Base-by-base conservation (phyloP, 2,888 invertebrate genomes). In the Rotaria magnacalcarata region DNA sequence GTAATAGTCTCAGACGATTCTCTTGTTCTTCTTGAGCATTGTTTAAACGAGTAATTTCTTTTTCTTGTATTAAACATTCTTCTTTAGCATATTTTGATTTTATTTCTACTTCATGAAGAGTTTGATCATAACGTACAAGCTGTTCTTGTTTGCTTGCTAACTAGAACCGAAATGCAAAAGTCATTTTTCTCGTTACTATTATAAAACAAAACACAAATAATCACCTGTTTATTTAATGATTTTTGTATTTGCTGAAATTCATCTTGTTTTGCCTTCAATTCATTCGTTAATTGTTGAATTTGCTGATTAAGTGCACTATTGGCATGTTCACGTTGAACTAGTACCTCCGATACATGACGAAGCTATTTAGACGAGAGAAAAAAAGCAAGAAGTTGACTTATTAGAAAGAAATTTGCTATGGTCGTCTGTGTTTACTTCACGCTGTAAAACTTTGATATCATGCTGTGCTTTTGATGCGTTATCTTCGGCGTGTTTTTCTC, bases 261-360 rank as follows among this genome's bases (percentile, higher is more conserved):
- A 19, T 67, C 67, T 34, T 67, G 67, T 67, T 67, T 67, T 41
- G 80, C 21, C 50, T 86, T 86, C 19, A 86, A 85, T 54, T 86
- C 85, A 43, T 86, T 84, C 8, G 74, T 27, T 27, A 86, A 74
- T 21, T 75, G 67, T 52, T 86, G 84, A 84, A 86, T 67, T 84
- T 85, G 86, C 34, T 67, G 34, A 67, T 67, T 67, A 2, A 67
- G 34, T 67, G 67, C 5, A 19, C 5, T 16, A 41, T 34, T 67
- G 3, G 67, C 19, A 2, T 67, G 67, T 67, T 67, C 67, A 34
- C 34, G 67, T 41, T 67, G 34, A 67, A 34, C 67, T 67, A 67
- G 34, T 67, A 34, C 19, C 19, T 67, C 27, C 0, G 67, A 16
- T 34, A 67, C 1, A 67, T 67, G 67, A 34, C 67, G 67, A 67